A percentile compares a stretch with the other conserved stretches of the same genome.
phyloP scores from a whole-genome alignment of 2,888 invertebrate species.

The Nasonovia ribisnigri region DNA sequence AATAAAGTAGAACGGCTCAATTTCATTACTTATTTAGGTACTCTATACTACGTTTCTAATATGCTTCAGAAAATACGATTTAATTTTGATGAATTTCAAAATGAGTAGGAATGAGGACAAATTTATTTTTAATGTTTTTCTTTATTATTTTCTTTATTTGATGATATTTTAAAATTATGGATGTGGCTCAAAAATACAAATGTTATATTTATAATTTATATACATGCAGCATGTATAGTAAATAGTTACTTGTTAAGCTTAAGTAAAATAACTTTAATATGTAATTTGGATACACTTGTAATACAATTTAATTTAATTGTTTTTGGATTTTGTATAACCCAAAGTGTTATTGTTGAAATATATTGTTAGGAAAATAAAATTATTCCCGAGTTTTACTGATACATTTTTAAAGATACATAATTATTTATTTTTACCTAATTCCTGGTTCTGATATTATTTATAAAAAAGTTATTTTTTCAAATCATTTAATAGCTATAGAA shows the following conservation, averaged over 20 bases:
- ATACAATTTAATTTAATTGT: neutral
- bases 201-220: neutral
- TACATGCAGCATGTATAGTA: neutral
- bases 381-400: neutral
- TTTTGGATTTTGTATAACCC: neutral
- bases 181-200: neutral
- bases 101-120: neutral
- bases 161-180: neutral
- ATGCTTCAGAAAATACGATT: conserved; percentile 10
- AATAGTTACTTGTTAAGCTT: neutral
- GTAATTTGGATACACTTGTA: neutral
- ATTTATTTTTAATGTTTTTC: neutral
- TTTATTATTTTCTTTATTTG: neutral
- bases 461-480: neutral
- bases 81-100: neutral
- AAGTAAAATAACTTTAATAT: neutral
- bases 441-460: neutral
- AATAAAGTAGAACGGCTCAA: conserved; percentile 24
- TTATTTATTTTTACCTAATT: neutral
- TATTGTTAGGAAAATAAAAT: neutral
- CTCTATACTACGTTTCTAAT: conserved; percentile 6
- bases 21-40: neutral
- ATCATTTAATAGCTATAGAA: neutral
- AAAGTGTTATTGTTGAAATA: neutral
- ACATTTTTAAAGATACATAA: neutral